phyloP scores from a whole-genome alignment of 2,797 vertebrate species.

The Anabacerthia variegaticeps region DNA sequence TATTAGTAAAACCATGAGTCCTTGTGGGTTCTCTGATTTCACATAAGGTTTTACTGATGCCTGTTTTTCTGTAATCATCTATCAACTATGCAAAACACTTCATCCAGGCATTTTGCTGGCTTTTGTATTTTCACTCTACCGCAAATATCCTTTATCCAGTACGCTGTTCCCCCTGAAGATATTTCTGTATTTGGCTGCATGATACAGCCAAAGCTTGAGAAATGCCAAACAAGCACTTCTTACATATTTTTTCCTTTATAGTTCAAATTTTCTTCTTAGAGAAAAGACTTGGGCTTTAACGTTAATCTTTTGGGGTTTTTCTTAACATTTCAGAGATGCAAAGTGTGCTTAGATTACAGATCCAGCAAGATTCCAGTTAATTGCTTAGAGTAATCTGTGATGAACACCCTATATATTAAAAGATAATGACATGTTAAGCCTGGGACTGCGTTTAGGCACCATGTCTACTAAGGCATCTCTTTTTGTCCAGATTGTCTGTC shows the following conservation, averaged over 20 bases:
- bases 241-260: background rate
- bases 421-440: background rate
- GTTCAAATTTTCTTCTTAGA: background rate
- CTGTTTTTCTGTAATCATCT: background rate
- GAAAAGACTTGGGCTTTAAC: background rate
- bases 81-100: slow-evolving; percentile 6
- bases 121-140: background rate
- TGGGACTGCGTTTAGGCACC: background rate
- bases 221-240: background rate
- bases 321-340: background rate
- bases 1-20: background rate
- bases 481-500: background rate
- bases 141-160: background rate
- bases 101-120: background rate
- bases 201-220: background rate
- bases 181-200: background rate
- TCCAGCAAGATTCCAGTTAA: background rate
- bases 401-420: background rate
- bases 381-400: background rate
- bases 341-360: background rate
- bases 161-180: background rate
- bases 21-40: slow-evolving; percentile 19
- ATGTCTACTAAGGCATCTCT: background rate
- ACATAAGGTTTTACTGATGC: background rate
- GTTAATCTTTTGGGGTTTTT: accelerated